A percentile compares a stretch with the other conserved stretches of the same genome.
These are phyloP conservation scores for Elmis aenea DNA, from an alignment of 2,888 invertebrate genomes.

Conservation along the genomic window DNA sequence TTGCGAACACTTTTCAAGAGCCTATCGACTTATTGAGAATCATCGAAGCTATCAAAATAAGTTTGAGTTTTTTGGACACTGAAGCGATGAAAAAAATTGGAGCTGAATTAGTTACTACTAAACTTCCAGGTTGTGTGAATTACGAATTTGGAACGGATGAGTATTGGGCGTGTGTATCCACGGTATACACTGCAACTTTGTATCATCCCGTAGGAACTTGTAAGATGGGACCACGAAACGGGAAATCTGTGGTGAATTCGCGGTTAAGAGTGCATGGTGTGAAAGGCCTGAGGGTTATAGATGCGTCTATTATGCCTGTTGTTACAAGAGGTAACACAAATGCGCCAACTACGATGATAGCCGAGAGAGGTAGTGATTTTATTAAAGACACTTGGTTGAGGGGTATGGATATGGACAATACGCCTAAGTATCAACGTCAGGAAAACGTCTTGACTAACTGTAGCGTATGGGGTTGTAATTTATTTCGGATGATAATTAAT, in stretches of 20 bases:
- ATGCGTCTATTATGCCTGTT: slow-evolving; percentile 62
- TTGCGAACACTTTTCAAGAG: slow-evolving; percentile 62
- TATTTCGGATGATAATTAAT: no score
- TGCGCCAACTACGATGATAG: slow-evolving; percentile 45
- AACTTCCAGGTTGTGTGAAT: slow-evolving; percentile 55
- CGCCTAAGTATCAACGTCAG: no score
- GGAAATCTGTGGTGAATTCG: slow-evolving; percentile 51
- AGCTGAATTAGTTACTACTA: slow-evolving; percentile 51
- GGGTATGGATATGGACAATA: no score
- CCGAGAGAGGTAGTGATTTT: slow-evolving; percentile 43
- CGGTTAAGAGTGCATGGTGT: slow-evolving; percentile 60
- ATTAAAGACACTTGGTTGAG: slow-evolving; percentile 28
- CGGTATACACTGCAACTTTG: slow-evolving; percentile 64
- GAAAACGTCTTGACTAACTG: no score
- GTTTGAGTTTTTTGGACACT: slow-evolving; percentile 56
- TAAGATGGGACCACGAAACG: slow-evolving; percentile 59
- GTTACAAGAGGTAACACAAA: slow-evolving; percentile 50
- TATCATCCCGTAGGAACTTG: slow-evolving; percentile 66
- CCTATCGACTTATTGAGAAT: slow-evolving; percentile 58
- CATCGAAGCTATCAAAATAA: slow-evolving; percentile 57
- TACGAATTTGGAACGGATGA: slow-evolving; percentile 57
- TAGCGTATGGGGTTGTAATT: no score
- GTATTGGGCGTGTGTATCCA: slow-evolving; percentile 62
- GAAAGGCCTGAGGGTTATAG: slow-evolving; percentile 58
- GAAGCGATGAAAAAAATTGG: slow-evolving; percentile 55